Conservation (phyloP, 35 echinoderm and acorn worm species). For the Ophiothrix spiculata region DNA sequence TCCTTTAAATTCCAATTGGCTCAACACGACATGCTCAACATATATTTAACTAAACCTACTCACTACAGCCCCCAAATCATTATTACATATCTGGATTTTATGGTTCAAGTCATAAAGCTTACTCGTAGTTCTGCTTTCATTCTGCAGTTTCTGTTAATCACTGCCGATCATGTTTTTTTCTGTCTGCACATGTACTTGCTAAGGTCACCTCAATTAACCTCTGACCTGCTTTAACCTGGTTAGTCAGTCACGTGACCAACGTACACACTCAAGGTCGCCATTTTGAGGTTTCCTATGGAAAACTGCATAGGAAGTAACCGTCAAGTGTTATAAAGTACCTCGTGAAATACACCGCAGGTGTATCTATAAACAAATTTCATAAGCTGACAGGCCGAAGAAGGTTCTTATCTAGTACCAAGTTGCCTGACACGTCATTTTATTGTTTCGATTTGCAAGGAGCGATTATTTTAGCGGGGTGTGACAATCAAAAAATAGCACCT, state of each 20-base stretch:
- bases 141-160: not conserved
- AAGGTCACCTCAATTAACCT: not conserved
- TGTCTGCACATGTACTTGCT: not conserved
- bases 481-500: not conserved
- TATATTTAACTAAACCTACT: no score
- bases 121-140: not conserved
- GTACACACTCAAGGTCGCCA: slow-evolving; percentile 57
- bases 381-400: no score
- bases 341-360: not conserved
- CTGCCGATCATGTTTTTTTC: not conserved
- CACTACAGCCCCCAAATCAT: not conserved
- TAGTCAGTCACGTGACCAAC: slow-evolving; percentile 36
- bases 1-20: no score
- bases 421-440: not conserved
- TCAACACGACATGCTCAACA: no score
- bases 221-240: slow-evolving; percentile 21
- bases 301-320: not conserved
- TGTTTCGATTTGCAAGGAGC: not conserved
- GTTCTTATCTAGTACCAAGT: not conserved
- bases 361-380: not conserved
- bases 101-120: not conserved
- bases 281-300: slow-evolving; percentile 15
- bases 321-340: not conserved
- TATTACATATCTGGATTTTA: not conserved
- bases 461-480: not conserved